Conservation (phyloP, 2,113 vertebrate species). For the Platycercus adscitus region DNA sequence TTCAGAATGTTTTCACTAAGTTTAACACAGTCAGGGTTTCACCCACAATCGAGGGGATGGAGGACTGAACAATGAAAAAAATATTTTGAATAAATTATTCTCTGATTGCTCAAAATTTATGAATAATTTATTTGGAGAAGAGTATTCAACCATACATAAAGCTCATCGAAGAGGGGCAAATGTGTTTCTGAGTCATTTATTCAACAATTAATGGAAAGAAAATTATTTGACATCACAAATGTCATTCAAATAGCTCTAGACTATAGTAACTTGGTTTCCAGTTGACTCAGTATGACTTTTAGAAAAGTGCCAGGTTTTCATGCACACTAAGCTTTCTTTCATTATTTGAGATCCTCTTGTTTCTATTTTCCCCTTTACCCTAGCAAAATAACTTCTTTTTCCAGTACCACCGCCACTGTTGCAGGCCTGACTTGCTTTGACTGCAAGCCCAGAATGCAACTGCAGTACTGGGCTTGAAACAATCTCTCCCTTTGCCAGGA, state of each 20-base stretch:
- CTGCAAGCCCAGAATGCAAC: neutral
- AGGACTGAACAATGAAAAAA: constrained; percentile 30
- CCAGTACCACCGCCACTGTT: neutral
- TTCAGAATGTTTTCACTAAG: neutral
- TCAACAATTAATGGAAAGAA: constrained; percentile 45
- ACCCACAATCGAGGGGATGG: neutral
- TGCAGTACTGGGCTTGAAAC: neutral
- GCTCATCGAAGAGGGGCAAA: constrained; percentile 25
- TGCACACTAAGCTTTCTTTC: constrained; percentile 5
- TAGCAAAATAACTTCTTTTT: constrained; percentile 29
- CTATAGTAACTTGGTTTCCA: constrained; percentile 36
- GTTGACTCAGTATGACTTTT: constrained; percentile 22
- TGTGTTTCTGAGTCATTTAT: constrained; percentile 54
- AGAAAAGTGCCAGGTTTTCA: constrained; percentile 42
- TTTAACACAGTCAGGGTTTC: neutral
- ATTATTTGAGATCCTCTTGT: constrained; percentile 3
- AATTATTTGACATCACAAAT: neutral
- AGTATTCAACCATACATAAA: constrained; percentile 37
- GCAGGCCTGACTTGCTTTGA: neutral
- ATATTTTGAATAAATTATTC: constrained; percentile 52
- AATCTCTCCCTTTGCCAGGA: neutral
- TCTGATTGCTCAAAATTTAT: constrained; percentile 40
- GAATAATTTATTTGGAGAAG: constrained; percentile 49
- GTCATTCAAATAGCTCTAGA: constrained; percentile 40
- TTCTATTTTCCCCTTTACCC: constrained; percentile 15